Evolutionary conservation across 2,888 invertebrate species (phyloP).

Genomic region (Pogonocherus hispidulus): DNA sequence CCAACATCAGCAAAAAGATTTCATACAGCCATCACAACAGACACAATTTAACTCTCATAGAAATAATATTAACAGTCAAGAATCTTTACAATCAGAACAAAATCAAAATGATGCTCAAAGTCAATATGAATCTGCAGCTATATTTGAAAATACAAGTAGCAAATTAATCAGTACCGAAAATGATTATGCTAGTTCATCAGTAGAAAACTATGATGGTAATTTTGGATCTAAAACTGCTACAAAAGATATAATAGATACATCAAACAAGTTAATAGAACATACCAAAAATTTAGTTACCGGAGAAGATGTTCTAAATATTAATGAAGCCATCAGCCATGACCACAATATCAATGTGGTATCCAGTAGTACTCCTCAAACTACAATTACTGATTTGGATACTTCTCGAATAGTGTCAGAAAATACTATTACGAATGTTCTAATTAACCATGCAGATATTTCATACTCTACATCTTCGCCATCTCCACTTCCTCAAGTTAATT

Average conservation of each 20-base stretch:
- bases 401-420: slow-evolving; percentile 7
- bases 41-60: background rate
- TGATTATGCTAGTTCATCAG: background rate
- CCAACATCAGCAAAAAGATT: background rate
- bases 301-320: slow-evolving; percentile 77
- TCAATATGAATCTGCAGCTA: slow-evolving; percentile 35
- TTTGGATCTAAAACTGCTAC: slow-evolving; percentile 63
- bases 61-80: slow-evolving; percentile 1
- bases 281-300: slow-evolving; percentile 76
- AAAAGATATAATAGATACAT: slow-evolving; percentile 56
- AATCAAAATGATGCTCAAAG: background rate
- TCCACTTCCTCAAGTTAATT: slow-evolving; percentile 45
- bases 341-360: slow-evolving; percentile 41
- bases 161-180: slow-evolving; percentile 8
- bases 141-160: slow-evolving; percentile 34
- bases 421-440: slow-evolving; percentile 30
- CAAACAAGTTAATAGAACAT: slow-evolving; percentile 71
- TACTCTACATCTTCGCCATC: slow-evolving; percentile 46
- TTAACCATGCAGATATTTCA: slow-evolving; percentile 35
- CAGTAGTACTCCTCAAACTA: slow-evolving; percentile 50
- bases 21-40: background rate
- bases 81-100: background rate
- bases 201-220: background rate
- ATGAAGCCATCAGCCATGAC: slow-evolving; percentile 66
- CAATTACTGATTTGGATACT: slow-evolving; percentile 48